These are phyloP conservation scores for Hydrolagus colliei DNA, from an alignment of 2,797 vertebrate species.

Conservation along the genomic window DNA sequence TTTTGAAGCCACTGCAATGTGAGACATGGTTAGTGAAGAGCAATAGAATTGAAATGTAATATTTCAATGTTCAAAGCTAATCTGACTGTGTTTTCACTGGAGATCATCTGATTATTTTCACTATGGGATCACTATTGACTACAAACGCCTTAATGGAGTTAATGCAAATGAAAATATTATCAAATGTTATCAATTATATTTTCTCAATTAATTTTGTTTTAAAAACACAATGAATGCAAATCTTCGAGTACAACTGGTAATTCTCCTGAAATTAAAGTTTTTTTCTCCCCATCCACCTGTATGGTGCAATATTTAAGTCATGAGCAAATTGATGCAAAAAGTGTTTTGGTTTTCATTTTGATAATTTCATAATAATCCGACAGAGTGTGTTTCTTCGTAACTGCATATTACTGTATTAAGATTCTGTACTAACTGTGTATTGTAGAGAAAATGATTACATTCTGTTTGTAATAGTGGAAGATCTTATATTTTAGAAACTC, in stretches of 20 bases:
- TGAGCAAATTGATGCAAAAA: not conserved
- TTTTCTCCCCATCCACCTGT: no score
- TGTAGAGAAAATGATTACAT: not conserved
- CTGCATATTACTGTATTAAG: not conserved
- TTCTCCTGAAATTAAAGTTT: no score
- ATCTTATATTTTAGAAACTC: not conserved
- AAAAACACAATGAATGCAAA: not conserved
- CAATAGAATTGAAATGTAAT: conserved; percentile 25
- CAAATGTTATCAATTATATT: conserved; percentile 21
- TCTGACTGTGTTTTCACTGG: conserved; percentile 24
- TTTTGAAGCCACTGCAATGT: conserved; percentile 24
- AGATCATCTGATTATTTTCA: conserved; percentile 27
- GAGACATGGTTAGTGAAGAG: conserved; percentile 23
- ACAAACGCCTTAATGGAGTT: conserved; percentile 4
- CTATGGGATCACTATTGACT: not conserved
- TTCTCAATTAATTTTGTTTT: conserved; percentile 4
- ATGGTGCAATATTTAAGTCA: not conserved
- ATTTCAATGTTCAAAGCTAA: conserved; percentile 23
- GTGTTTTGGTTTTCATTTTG: not conserved
- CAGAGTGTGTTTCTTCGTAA: not conserved
- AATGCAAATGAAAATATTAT: no score
- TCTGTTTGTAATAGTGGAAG: not conserved
- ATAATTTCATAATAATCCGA: not conserved
- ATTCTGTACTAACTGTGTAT: not conserved
- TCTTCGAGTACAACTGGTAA: not conserved